Evolutionary conservation across 2,113 vertebrate genomes (phyloP), one percentile per base, ranked within the genome.

Genomic region (Sinocyclocheilus anophthalmus): DNA sequence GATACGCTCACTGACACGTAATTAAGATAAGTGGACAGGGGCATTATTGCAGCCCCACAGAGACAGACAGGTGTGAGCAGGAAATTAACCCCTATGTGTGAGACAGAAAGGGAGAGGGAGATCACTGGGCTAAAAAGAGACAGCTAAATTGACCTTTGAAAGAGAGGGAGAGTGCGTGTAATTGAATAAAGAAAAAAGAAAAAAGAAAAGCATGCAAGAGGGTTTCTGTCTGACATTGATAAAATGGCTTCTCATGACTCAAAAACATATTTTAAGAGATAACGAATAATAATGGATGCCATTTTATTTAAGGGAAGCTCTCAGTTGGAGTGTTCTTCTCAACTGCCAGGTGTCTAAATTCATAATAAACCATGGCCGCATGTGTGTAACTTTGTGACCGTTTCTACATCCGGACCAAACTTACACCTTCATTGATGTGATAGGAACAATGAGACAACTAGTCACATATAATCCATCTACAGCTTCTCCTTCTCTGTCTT

Each of bases 11-110:
- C 69, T 88, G 88, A 89, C 86, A 90, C 81, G 50, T 88, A 90
- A 90, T 90, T 90, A 88, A 88, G 85, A 87, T 88, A 88, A 90
- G 85, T 88, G 85, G 87, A 88, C 81, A 88, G 87, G 76, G 81
- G 87, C 85, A 85, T 85, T 86, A 87, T 87, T 88, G 80, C 83
- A 85, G 79, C 75, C 67, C 84, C 84, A 85, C 45, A 85, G 76
- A 86, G 81, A 85, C 61, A 59, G 88, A 89, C 88, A 87, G 79
- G 78, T 88, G 84, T 78, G 87, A 83, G 84, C 76, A 84, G 81
- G 83, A 89, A 87, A 87, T 89, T 86, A 87, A 89, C 83, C 86
- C 84, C 63, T 85, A 65, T 85, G 76, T 72, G 77, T 81, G 85
- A 59, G 53, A 84, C 39, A 83, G 55, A 50, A 76, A 84, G 61